phyloP scores from a whole-genome alignment of 2,113 vertebrate genomes.

The Albula goreensis region DNA sequence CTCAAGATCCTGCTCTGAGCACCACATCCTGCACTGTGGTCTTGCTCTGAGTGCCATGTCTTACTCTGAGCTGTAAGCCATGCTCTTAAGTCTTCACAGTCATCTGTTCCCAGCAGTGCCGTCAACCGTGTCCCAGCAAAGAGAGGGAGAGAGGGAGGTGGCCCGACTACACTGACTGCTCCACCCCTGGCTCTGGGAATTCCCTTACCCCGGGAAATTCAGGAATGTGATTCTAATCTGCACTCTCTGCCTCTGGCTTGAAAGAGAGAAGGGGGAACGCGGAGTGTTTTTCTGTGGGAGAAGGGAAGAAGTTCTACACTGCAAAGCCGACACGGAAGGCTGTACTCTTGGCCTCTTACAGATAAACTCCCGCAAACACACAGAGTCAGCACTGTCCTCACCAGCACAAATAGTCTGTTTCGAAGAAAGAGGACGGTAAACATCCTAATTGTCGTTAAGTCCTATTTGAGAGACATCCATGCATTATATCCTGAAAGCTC shows the following conservation, averaged over 20 bases:
- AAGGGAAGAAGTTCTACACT: neutral
- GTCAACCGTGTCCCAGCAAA: neutral
- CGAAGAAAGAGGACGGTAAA: neutral
- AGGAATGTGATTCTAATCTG: slow-evolving; percentile 33
- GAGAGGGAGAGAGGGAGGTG: neutral
- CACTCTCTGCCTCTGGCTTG: neutral
- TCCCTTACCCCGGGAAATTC: slow-evolving; percentile 25
- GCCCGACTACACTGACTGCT: neutral
- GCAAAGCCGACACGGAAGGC: neutral
- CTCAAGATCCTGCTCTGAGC: neutral
- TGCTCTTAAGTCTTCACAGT: neutral
- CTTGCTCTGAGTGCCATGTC: neutral
- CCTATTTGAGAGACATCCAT: neutral
- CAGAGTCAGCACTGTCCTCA: neutral
- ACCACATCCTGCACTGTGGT: neutral
- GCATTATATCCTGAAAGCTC: neutral
- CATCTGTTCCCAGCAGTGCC: neutral
- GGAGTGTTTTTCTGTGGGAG: neutral
- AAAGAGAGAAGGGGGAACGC: neutral
- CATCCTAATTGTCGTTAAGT: neutral
- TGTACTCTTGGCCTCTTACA: neutral
- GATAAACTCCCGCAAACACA: neutral
- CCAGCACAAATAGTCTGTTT: neutral
- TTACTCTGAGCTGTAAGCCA: neutral
- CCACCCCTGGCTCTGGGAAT: slow-evolving; percentile 25